These are phyloP conservation scores for Cisticola juncidis DNA, from an alignment of 2,113 vertebrate genomes.

Conservation along the genomic window DNA sequence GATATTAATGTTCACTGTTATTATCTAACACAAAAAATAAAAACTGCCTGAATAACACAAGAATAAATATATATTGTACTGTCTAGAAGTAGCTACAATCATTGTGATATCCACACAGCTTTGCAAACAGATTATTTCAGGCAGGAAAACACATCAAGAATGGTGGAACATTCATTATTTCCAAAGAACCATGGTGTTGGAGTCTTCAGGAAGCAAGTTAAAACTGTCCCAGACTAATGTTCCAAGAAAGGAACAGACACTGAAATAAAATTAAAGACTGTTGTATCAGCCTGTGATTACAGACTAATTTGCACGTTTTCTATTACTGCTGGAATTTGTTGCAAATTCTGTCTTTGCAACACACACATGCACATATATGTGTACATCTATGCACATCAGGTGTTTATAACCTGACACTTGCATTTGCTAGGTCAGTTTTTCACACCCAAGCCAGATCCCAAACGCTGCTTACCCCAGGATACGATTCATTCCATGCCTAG, in stretches of 20 bases:
- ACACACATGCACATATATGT: not conserved
- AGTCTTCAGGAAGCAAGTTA: not conserved
- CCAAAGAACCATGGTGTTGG: not conserved
- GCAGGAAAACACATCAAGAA: not conserved
- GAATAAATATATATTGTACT: not conserved
- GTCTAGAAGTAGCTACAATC: not conserved
- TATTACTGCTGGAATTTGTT: not conserved
- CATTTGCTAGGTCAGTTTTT: not conserved
- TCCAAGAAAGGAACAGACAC: not conserved
- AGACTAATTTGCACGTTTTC: not conserved
- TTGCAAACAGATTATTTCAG: not conserved
- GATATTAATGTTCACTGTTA: not conserved
- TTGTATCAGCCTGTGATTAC: not conserved
- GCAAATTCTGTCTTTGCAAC: not conserved
- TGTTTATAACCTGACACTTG: not conserved
- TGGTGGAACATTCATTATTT: not conserved
- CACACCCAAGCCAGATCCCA: not conserved
- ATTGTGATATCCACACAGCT: not conserved
- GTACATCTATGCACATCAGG: not conserved
- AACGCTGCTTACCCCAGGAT: constrained; percentile 87
- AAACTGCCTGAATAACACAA: not conserved
- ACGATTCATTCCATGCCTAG: constrained; percentile 93
- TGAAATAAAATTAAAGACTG: not conserved
- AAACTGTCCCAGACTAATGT: not conserved
- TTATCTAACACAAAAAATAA: not conserved